Base-by-base conservation (phyloP, 2,797 vertebrate genomes). In the Trachurus trachurus region DNA sequence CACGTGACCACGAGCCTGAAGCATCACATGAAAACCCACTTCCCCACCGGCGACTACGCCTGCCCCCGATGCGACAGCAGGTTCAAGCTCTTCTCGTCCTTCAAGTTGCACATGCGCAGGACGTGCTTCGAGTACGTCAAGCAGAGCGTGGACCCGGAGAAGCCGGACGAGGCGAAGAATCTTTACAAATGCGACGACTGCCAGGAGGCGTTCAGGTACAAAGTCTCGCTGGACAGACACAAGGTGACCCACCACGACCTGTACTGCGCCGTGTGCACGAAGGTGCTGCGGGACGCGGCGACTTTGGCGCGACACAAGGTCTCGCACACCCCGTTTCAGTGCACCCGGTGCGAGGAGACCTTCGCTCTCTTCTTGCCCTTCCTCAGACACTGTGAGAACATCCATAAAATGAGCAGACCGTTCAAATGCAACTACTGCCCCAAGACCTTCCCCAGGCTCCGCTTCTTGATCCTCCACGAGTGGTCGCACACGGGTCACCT, bases 1-100 rank as follows among this genome's bases (percentile, higher is more conserved):
- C 76, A 39, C 0, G 44, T 90, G 3, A 39, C 37, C 2, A 69
- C 29, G 0, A 58, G n/a, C 1, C 71, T 91, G 34, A 76, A 16
- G 4, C 10, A 12, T 45, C 92, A 93, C 83, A 85, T 93, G 86
- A 87, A 87, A 70, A 82, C 12, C 29, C 91, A 93, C 78, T 93
- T 93, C 12, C 90, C 90, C 17, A 44, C 45, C 1, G 78, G 71
- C 0, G 57, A 74, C 1, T 91, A 87, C 10, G 44, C 79, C 8
- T 93, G 92, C 72, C 92, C 88, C 0, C 85, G 70, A 0, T 93
- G 92, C 3, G 80, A 74, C 13, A 71, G 70, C 52, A 76, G 78
- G 40, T 92, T 86, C 5, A 87, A 76, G 9, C 65, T 72, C 26
- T 11, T 78, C 10, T n/a, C 79, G 0, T 90, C 89, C 15, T 64